These are phyloP conservation scores for Stegastes partitus DNA, from an alignment of 2,113 vertebrate species.

Conservation along the genomic window DNA sequence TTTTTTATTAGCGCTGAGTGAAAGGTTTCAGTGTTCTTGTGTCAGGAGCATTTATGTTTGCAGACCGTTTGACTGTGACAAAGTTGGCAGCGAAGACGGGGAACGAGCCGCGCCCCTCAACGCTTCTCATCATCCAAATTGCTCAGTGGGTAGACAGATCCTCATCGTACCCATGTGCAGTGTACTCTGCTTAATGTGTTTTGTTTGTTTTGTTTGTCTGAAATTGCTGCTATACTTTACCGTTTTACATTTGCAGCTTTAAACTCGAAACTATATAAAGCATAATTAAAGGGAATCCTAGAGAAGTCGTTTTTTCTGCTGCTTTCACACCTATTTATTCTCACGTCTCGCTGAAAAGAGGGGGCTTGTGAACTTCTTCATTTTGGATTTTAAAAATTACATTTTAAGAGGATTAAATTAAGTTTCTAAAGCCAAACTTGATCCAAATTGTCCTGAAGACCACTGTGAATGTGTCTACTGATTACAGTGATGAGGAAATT, in stretches of 20 bases:
- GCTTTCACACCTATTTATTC: background rate
- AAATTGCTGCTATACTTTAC: background rate
- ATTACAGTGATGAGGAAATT: no score
- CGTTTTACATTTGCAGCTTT: background rate
- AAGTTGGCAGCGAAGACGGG: slow-evolving; percentile 18
- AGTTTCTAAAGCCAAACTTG: no score
- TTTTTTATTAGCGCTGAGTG: background rate
- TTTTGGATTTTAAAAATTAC: background rate
- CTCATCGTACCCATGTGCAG: background rate
- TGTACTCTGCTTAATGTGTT: background rate
- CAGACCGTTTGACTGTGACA: slow-evolving; percentile 46
- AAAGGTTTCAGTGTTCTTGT: slow-evolving; percentile 6
- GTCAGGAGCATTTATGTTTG: slow-evolving; percentile 30
- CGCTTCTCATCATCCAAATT: slow-evolving; percentile 23
- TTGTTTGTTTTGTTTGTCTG: background rate
- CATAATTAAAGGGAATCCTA: background rate
- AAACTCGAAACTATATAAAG: background rate
- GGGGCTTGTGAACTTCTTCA: background rate
- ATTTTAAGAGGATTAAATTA: background rate
- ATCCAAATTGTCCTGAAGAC: no score
- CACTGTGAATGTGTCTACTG: no score
- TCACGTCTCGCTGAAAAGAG: slow-evolving; percentile 7
- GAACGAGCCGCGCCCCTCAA: slow-evolving; percentile 4
- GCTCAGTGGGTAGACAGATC: slow-evolving; percentile 30
- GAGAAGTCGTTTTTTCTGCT: background rate